phyloP scores from a whole-genome alignment of 2,888 invertebrate species.

The Microchrysa polita region DNA sequence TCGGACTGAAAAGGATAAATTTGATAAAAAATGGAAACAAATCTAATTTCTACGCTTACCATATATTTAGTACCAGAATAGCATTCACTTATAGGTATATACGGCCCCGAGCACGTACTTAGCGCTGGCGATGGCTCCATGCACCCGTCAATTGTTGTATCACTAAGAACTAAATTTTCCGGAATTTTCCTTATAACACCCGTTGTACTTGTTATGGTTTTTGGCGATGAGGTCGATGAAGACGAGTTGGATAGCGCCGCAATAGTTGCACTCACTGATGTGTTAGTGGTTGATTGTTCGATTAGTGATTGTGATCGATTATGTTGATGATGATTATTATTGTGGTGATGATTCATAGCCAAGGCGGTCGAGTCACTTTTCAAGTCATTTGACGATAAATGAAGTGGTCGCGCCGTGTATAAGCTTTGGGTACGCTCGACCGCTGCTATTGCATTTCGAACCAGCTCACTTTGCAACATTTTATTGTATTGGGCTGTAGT shows the following conservation, averaged over 20 bases:
- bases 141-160: slow-evolving; percentile 57
- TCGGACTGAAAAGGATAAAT: slow-evolving; percentile 52
- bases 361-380: slow-evolving; percentile 30
- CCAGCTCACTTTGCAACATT: background rate
- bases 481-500: background rate
- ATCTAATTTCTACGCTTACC: slow-evolving; percentile 51
- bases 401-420: slow-evolving; percentile 24
- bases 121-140: slow-evolving; percentile 72
- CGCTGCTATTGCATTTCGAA: slow-evolving; percentile 20
- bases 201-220: slow-evolving; percentile 44
- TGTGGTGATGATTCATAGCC: slow-evolving; percentile 33
- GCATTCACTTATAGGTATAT: slow-evolving; percentile 93
- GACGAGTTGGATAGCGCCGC: too few species aligned
- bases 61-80: slow-evolving; percentile 76
- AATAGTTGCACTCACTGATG: slow-evolving; percentile 53
- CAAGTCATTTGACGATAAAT: background rate
- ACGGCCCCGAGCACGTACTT: slow-evolving; percentile 80
- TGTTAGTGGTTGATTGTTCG: slow-evolving; percentile 46
- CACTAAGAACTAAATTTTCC: slow-evolving; percentile 62
- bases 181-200: slow-evolving; percentile 62
- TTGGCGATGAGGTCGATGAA: slow-evolving; percentile 42
- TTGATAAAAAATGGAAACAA: background rate
- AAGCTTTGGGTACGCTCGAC: slow-evolving; percentile 52
- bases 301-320: slow-evolving; percentile 48
- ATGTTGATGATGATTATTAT: slow-evolving; percentile 44